Conservation (phyloP, 1,140 invertebrate species). For the Drosophila sechellia region DNA sequence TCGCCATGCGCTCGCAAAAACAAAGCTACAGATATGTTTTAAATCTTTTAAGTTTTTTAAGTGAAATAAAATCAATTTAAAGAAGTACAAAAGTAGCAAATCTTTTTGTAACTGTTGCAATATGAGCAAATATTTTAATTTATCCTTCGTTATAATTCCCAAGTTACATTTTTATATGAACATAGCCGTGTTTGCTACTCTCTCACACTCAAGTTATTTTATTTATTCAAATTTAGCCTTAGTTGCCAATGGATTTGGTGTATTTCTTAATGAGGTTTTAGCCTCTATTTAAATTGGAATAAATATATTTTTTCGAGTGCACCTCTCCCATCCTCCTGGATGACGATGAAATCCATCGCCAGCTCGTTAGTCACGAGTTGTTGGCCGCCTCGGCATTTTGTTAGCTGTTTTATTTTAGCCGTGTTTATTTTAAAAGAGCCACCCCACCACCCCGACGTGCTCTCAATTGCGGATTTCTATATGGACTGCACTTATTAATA, state of each 20-base stretch:
- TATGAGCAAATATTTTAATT: background rate
- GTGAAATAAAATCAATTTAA: no score
- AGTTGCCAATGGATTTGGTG: no score
- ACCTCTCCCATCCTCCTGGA: slow-evolving; percentile 1
- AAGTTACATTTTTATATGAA: background rate
- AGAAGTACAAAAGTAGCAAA: background rate
- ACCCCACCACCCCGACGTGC: slow-evolving; percentile 3
- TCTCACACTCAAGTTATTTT: no score
- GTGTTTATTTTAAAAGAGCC: slow-evolving; percentile 70
- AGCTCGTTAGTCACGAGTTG: slow-evolving; percentile 71
- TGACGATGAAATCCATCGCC: slow-evolving; percentile 44
- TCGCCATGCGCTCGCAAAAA: background rate
- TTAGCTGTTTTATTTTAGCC: slow-evolving; percentile 49
- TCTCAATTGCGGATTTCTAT: slow-evolving; percentile 37
- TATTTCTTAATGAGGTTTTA: background rate
- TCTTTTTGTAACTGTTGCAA: background rate
- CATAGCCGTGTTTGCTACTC: no score
- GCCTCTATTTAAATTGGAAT: background rate
- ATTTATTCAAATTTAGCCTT: no score
- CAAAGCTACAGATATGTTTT: background rate
- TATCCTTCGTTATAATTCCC: background rate
- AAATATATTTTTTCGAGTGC: slow-evolving; percentile 5
- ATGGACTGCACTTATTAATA: slow-evolving; percentile 77
- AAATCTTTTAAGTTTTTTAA: no score
- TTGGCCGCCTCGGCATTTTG: slow-evolving; percentile 42